A percentile compares a stretch with the other conserved stretches of the same genome.
phyloP scores from a whole-genome alignment of 2,797 vertebrate species.

The Carcharodon carcharias region DNA sequence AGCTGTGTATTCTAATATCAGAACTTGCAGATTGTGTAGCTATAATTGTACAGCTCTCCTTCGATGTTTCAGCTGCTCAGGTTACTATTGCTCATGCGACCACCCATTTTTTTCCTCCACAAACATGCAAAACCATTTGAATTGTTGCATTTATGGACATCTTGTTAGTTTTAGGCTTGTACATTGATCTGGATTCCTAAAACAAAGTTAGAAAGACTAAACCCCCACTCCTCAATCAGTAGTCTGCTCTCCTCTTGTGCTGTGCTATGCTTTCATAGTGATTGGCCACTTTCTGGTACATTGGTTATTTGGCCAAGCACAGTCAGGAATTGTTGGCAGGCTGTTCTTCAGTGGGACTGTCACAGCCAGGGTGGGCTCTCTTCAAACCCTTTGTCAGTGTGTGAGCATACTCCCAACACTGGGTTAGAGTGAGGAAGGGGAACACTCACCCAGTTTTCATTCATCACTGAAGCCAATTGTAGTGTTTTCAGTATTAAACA shows the following conservation, averaged over 20 bases:
- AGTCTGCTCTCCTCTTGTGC: neutral
- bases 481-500: neutral
- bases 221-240: neutral
- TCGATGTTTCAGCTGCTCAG: neutral
- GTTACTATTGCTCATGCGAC: neutral
- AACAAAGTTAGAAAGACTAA: neutral
- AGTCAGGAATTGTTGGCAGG: neutral
- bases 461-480: neutral
- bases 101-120: neutral
- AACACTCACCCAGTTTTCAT: neutral
- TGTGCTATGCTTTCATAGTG: neutral
- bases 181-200: neutral
- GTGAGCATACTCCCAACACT: neutral
- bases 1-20: conserved; percentile 5
- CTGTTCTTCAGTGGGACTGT: neutral
- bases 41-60: neutral
- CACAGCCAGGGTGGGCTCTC: neutral
- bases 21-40: neutral
- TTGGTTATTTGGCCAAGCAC: neutral
- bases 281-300: neutral
- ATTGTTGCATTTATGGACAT: neutral
- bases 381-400: neutral
- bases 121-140: neutral
- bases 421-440: neutral
- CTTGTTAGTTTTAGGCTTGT: neutral